A percentile compares a stretch with the other conserved stretches of the same genome.
Conservation (phyloP, 1,140 invertebrate species). For the Heliconius himera region DNA sequence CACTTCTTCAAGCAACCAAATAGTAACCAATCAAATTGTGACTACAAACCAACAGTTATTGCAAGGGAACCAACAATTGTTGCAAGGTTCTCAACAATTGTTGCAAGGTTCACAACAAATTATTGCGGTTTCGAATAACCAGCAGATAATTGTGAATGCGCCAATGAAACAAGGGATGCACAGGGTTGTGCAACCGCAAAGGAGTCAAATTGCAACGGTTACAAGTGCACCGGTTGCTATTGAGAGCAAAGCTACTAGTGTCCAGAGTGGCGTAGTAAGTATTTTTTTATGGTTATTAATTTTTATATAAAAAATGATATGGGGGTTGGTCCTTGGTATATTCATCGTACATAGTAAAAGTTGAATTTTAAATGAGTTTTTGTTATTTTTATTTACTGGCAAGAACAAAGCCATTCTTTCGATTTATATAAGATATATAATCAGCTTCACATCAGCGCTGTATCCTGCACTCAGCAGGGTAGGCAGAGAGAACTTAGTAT, state of each 20-base stretch:
- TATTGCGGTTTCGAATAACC: constrained; percentile 69
- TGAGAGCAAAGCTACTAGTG: constrained; percentile 53
- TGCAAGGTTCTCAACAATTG: constrained; percentile 68
- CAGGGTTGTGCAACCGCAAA: constrained; percentile 61
- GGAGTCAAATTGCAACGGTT: constrained; percentile 53
- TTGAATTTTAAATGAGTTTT: no score
- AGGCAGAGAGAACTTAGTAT: no score
- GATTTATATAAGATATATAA: no score
- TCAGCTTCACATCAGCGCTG: no score
- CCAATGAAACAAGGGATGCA: constrained; percentile 62
- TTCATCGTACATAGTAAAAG: no score
- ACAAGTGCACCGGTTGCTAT: constrained; percentile 38
- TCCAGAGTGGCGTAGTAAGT: constrained; percentile 57
- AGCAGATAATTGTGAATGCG: constrained; percentile 71
- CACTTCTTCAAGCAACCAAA: constrained; percentile 52
- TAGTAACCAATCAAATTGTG: constrained; percentile 55
- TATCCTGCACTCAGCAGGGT: no score
- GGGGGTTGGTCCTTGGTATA: no score
- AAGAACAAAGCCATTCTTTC: no score
- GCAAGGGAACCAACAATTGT: constrained; percentile 67
- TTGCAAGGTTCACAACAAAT: constrained; percentile 70
- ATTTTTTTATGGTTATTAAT: constrained; percentile 20
- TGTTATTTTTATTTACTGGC: no score
- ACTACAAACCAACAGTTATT: constrained; percentile 67
- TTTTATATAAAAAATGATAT: no score